These are phyloP conservation scores for Petrocephalus zakoni DNA, from an alignment of 2,113 vertebrate genomes.

Conservation along the genomic window DNA sequence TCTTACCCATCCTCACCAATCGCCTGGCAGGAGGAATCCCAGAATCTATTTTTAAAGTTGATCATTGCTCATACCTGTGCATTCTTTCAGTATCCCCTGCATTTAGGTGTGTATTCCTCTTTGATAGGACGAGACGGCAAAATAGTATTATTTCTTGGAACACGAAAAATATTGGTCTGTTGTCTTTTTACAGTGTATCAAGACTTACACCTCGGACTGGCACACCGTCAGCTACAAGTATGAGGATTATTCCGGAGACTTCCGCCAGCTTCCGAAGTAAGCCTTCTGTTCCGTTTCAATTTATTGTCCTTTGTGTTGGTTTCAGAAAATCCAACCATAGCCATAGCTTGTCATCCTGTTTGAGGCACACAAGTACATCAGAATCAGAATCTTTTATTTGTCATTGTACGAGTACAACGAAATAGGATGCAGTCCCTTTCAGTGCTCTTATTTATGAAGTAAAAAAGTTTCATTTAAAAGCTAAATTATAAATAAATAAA, in stretches of 20 bases:
- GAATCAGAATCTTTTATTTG: too few relatives aligned
- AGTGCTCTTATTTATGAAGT: too few relatives aligned
- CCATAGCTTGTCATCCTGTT: neutral
- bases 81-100: conserved; percentile 16
- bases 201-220: conserved; percentile 96
- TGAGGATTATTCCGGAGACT: conserved; percentile 94
- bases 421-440: too few relatives aligned
- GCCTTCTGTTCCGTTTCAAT: conserved; percentile 29
- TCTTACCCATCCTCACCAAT: neutral
- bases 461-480: too few relatives aligned
- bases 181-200: conserved; percentile 80
- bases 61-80: neutral
- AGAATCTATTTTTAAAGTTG: neutral
- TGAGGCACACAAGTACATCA: neutral
- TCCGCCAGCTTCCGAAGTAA: conserved; percentile 91
- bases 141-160: neutral
- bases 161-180: neutral
- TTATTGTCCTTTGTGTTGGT: neutral
- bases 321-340: neutral
- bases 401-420: too few relatives aligned
- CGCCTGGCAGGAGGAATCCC: neutral
- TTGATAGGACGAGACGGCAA: neutral
- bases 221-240: conserved; percentile 92
- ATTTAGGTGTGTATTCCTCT: conserved; percentile 34
- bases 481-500: too few relatives aligned